Conservation (phyloP, 2,113 vertebrate species). For the Larimichthys crocea region DNA sequence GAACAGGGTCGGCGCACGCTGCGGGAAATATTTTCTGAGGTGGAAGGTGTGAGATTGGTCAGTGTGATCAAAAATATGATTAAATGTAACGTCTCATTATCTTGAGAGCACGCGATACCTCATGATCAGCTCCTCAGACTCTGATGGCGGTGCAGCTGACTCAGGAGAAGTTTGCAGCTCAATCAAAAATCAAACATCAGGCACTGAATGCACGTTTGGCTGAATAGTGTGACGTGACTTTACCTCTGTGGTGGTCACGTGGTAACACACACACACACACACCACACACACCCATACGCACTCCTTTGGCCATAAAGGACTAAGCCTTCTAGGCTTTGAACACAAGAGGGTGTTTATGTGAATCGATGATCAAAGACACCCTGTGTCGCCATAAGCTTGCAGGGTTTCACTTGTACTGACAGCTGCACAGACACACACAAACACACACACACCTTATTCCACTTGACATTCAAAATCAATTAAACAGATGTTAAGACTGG, state of each 20-base stretch:
- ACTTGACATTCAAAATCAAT: conserved; percentile 80
- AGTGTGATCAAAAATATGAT: background rate
- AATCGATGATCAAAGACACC: conserved; percentile 79
- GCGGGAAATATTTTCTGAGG: too few species aligned
- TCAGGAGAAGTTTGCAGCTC: background rate
- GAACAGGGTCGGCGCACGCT: too few species aligned
- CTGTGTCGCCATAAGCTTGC: conserved; percentile 61
- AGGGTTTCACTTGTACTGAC: conserved; percentile 62
- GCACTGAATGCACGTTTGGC: background rate
- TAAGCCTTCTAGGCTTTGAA: conserved; percentile 77
- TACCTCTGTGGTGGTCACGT: conserved; percentile 43
- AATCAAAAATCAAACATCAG: background rate
- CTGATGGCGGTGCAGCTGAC: background rate
- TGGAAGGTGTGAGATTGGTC: background rate
- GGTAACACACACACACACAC: conserved; percentile 21
- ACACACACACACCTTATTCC: conserved; percentile 51
- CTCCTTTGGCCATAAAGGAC: conserved; percentile 59
- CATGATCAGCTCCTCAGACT: background rate
- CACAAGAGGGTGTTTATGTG: conserved; percentile 80
- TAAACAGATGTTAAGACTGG: conserved; percentile 77
- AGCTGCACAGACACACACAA: conserved; percentile 25
- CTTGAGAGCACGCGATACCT: background rate
- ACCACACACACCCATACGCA: background rate
- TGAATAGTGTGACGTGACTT: background rate
- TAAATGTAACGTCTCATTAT: conserved; percentile 1